Evolutionary conservation across 2,888 invertebrate species (phyloP).

Genomic region (Parelbella ahira): DNA sequence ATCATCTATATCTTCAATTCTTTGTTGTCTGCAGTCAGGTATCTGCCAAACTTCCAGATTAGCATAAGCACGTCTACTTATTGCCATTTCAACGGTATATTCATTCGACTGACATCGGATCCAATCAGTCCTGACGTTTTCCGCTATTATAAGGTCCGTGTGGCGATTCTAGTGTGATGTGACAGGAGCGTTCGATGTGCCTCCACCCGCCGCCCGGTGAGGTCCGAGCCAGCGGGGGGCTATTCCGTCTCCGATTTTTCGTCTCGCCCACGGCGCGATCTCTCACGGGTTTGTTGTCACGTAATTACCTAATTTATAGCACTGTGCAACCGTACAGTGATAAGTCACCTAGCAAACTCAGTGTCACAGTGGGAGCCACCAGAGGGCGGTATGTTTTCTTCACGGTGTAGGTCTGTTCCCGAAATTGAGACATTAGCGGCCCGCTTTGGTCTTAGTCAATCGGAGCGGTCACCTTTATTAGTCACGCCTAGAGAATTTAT

Average conservation of each 20-base stretch:
- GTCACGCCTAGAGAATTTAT: conserved; percentile 49
- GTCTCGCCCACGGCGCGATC: conserved; percentile 57
- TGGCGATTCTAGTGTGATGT: conserved; percentile 38
- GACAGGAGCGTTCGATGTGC: conserved; percentile 53
- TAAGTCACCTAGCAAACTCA: conserved; percentile 49
- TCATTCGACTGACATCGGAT: too few relatives aligned
- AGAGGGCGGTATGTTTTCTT: conserved; percentile 66
- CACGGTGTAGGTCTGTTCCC: conserved; percentile 65
- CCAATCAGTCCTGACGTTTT: neutral
- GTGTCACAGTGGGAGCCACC: conserved; percentile 44
- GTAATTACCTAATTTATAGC: conserved; percentile 75
- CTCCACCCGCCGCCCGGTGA: conserved; percentile 52
- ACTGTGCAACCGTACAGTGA: conserved; percentile 43
- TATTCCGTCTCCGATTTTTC: conserved; percentile 42
- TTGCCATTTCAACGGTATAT: too few relatives aligned
- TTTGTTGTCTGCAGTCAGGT: too few relatives aligned
- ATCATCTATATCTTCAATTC: too few relatives aligned
- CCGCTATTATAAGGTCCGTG: neutral
- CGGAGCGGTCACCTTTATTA: conserved; percentile 57
- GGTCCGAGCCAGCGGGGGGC: conserved; percentile 68
- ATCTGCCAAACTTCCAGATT: too few relatives aligned
- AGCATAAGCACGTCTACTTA: too few relatives aligned
- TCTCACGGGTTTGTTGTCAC: conserved; percentile 68
- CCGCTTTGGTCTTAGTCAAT: conserved; percentile 44
- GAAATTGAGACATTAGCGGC: conserved; percentile 74